phyloP scores from a whole-genome alignment of 2,113 vertebrate species.

The Tragulus kanchil region DNA sequence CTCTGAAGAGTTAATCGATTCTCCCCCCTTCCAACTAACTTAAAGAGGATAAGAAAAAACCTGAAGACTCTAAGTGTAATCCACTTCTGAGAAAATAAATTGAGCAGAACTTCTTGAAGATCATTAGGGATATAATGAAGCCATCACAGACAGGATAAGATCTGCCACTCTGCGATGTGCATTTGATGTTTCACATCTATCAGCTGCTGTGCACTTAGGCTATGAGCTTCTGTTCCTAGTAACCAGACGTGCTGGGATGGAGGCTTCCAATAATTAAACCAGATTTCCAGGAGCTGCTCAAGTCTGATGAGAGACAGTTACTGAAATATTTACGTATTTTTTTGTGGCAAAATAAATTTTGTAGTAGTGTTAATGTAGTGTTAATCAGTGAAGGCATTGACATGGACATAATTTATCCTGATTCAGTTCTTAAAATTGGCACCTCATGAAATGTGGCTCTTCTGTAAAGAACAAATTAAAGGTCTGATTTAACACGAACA shows the following conservation, averaged over 20 bases:
- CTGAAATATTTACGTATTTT: background rate
- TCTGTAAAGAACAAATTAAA: background rate
- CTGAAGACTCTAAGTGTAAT: background rate
- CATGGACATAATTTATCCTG: background rate
- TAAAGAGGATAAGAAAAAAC: conserved; percentile 11
- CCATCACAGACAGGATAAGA: background rate
- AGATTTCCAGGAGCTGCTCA: background rate
- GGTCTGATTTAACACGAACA: background rate
- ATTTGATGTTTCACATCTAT: background rate
- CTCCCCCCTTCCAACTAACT: background rate
- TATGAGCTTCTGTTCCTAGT: background rate
- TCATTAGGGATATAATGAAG: background rate
- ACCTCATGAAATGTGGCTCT: background rate
- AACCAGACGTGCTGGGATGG: background rate
- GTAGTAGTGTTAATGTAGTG: background rate
- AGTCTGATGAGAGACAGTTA: background rate
- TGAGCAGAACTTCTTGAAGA: background rate
- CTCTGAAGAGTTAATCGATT: background rate
- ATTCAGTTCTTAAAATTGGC: background rate
- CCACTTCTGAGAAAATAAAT: background rate
- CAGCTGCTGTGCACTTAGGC: background rate
- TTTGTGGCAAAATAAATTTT: background rate
- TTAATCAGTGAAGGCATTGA: background rate
- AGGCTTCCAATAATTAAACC: background rate
- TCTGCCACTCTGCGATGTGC: background rate